These are phyloP conservation scores for Carduelis carduelis DNA, from an alignment of 2,797 vertebrate genomes.

Conservation along the genomic window DNA sequence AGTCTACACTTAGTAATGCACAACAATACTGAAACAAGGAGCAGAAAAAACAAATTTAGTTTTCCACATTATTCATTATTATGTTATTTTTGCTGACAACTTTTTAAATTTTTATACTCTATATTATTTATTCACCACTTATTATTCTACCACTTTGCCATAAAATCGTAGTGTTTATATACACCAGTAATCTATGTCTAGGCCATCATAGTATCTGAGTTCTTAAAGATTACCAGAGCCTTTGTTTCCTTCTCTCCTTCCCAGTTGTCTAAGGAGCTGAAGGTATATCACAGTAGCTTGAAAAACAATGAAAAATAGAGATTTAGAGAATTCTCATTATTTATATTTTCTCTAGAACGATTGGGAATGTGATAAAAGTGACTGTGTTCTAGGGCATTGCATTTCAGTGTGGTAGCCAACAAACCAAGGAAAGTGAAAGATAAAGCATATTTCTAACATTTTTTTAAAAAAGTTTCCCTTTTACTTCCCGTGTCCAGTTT, in stretches of 20 bases:
- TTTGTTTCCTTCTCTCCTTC: not conserved
- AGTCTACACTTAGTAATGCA: not conserved
- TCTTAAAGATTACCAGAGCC: not conserved
- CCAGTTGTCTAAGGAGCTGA: not conserved
- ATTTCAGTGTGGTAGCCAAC: not conserved
- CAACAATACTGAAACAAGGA: not conserved
- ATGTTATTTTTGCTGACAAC: not conserved
- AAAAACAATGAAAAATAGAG: not conserved
- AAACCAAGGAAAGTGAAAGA: not conserved
- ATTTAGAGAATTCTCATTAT: not conserved
- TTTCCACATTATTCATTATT: not conserved
- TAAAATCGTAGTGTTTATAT: not conserved
- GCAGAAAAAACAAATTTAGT: fast-evolving
- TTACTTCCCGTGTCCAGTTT: not conserved
- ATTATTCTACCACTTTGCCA: not conserved
- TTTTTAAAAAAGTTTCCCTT: not conserved
- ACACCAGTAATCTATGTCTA: not conserved
- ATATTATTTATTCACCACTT: not conserved
- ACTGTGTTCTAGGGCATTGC: not conserved
- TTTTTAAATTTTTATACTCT: not conserved
- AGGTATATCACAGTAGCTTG: not conserved
- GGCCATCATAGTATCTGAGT: not conserved
- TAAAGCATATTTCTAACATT: not conserved
- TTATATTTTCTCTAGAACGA: not conserved
- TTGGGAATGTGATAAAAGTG: not conserved